Base-by-base conservation (phyloP, 2,888 invertebrate genomes). In the Phasia obesa region DNA sequence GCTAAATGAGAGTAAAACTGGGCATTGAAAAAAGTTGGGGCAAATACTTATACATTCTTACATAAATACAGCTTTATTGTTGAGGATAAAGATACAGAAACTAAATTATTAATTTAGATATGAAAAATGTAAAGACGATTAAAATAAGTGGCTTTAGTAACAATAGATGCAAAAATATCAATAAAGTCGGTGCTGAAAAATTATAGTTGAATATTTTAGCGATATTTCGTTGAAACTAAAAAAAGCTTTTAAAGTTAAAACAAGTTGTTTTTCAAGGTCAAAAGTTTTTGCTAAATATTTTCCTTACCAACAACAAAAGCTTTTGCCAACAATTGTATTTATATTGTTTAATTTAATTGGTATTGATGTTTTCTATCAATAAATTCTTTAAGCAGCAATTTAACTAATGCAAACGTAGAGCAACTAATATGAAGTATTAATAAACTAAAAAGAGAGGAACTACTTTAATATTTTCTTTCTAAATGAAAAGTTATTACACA, bases 291-390 rank as follows among this genome's bases (percentile, higher is more conserved):
- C n/a, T 4, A n/a, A 42, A 11, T 15, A 13, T 11, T 15, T 42
- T 42, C 15, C 13, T 15, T 4, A 15, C 3, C 3, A 42, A 42
- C 38, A 15, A 42, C 4, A 42, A 42, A 42, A 42, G 38, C 38
- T 42, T 42, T 42, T 47, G 2, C 9, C 9, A 17, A 2, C 1
- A 47, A 7, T 17, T 42, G 13, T 42, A 2, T 23, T 42, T n/a
- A 60, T 23, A 42, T 62, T 44, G 27, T 86, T 88, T 87, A 88
- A 88, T 88, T 88, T 88, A 88, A 88, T 88, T 89, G 89, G 88
- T 89, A 89, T 89, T 89, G 89, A 89, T 90, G 90, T 90, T 35
- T 88, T 85, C 85, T 88, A 88, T 89, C 89, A 87, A 90, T 90
- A 89, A 87, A 88, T 88, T 89, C 88, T 13, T 69, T 87, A 88